Percentiles rank a stretch among this genome's conserved stretches.
These are phyloP conservation scores for Rhagoletis pomonella DNA, from an alignment of 1,140 invertebrate species.

Conservation along the genomic window DNA sequence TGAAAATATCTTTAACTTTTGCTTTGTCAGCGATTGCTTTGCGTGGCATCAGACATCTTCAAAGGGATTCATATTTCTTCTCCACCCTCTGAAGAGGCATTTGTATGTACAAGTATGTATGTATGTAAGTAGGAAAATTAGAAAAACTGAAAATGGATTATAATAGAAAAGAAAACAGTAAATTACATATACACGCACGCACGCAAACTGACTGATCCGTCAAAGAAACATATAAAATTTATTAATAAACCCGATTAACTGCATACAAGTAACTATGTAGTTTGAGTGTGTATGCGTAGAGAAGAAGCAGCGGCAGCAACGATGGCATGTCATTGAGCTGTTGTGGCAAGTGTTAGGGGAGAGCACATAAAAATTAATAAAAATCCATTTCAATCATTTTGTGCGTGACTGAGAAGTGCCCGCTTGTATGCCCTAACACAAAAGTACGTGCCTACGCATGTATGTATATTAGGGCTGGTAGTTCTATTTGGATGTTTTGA, in stretches of 20 bases:
- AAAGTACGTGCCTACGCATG: background rate
- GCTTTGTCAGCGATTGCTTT: conserved; percentile 27
- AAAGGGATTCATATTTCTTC: background rate
- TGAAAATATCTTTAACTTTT: conserved; percentile 35
- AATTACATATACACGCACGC: background rate
- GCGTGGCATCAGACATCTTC: conserved; percentile 12
- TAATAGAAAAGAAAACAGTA: conserved; percentile 5
- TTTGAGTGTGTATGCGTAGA: background rate
- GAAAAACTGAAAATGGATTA: background rate
- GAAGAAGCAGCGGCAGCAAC: background rate
- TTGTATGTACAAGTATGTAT: too few species aligned
- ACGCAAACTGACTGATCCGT: background rate
- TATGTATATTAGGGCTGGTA: background rate
- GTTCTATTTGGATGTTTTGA: too few species aligned
- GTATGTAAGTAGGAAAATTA: background rate
- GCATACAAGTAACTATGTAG: background rate
- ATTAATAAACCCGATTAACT: conserved; percentile 48
- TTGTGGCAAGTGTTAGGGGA: background rate
- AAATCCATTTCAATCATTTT: conserved; percentile 51
- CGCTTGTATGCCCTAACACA: background rate
- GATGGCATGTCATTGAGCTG: background rate
- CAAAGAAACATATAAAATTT: conserved; percentile 39
- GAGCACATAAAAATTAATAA: conserved; percentile 50
- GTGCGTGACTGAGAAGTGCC: conserved; percentile 21
- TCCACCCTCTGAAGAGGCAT: background rate